Evolutionary conservation across 2,797 vertebrate species (phyloP).

Genomic region (Pantherophis vulpinus): DNA sequence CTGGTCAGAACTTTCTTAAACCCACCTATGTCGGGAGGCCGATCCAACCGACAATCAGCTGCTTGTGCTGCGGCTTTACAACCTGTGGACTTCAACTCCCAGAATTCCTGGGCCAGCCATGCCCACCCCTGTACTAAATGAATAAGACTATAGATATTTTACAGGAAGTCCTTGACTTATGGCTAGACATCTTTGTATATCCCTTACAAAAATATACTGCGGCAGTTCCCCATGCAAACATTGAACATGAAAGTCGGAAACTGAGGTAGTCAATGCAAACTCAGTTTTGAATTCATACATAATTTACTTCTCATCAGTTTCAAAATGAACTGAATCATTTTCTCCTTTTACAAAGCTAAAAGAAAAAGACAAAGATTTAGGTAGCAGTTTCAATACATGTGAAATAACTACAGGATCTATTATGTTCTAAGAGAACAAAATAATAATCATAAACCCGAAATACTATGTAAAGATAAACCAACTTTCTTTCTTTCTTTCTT

Average conservation of each 20-base stretch:
- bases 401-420: not conserved
- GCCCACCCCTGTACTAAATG: too few relatives aligned
- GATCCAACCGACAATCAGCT: too few relatives aligned
- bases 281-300: not conserved
- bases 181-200: not conserved
- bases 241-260: not conserved
- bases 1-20: too few relatives aligned
- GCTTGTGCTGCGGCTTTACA: too few relatives aligned
- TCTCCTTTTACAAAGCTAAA: not conserved
- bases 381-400: not conserved
- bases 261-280: not conserved
- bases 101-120: too few relatives aligned
- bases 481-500: accelerated
- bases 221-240: not conserved
- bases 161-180: not conserved
- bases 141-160: not conserved
- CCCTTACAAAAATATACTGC: not conserved
- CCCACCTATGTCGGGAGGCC: too few relatives aligned
- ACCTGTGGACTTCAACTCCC: too few relatives aligned
- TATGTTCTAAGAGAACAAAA: not conserved
- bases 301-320: not conserved
- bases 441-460: not conserved
- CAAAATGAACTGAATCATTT: not conserved
- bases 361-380: not conserved
- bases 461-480: not conserved